A percentile compares a stretch with the other conserved stretches of the same genome.
Conservation (phyloP, 1,140 invertebrate genomes). For the Sesamia nonagrioides region DNA sequence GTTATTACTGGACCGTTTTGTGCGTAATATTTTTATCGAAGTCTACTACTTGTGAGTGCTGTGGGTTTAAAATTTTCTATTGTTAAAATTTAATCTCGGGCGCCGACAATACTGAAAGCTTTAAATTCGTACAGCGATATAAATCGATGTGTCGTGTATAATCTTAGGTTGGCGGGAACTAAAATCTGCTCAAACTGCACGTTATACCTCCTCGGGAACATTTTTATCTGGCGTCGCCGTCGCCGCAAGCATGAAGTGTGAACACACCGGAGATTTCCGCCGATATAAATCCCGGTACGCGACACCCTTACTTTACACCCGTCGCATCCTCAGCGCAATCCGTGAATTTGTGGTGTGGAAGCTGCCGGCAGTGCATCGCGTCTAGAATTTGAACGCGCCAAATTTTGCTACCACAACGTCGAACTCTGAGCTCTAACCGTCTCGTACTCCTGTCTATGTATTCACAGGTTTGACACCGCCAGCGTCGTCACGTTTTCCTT, state of each 20-base stretch:
- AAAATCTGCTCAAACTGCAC: slow-evolving; percentile 61
- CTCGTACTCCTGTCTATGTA: slow-evolving; percentile 36
- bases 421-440: slow-evolving; percentile 26
- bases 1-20: slow-evolving; percentile 23
- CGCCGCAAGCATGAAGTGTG: slow-evolving; percentile 66
- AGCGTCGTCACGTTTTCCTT: slow-evolving; percentile 38
- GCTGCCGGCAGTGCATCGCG: slow-evolving; percentile 65
- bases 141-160: slow-evolving; percentile 49
- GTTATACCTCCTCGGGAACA: slow-evolving; percentile 54
- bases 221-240: slow-evolving; percentile 65
- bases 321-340: slow-evolving; percentile 66
- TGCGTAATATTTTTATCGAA: slow-evolving; percentile 25
- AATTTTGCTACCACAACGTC: slow-evolving; percentile 37
- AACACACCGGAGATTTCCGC: slow-evolving; percentile 73
- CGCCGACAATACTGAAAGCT: slow-evolving; percentile 15
- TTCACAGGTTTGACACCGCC: slow-evolving; percentile 27
- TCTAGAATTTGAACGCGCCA: slow-evolving; percentile 42
- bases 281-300: slow-evolving; percentile 74
- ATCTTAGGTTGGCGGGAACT: slow-evolving; percentile 49
- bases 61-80: slow-evolving; percentile 27
- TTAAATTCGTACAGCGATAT: slow-evolving; percentile 47
- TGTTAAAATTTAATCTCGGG: slow-evolving; percentile 33
- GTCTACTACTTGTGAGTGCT: slow-evolving; percentile 8
- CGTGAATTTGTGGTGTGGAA: slow-evolving; percentile 72
- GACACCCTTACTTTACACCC: slow-evolving; percentile 70